Conservation (phyloP, 2,888 invertebrate genomes). For the Lamellibrachia columna region DNA sequence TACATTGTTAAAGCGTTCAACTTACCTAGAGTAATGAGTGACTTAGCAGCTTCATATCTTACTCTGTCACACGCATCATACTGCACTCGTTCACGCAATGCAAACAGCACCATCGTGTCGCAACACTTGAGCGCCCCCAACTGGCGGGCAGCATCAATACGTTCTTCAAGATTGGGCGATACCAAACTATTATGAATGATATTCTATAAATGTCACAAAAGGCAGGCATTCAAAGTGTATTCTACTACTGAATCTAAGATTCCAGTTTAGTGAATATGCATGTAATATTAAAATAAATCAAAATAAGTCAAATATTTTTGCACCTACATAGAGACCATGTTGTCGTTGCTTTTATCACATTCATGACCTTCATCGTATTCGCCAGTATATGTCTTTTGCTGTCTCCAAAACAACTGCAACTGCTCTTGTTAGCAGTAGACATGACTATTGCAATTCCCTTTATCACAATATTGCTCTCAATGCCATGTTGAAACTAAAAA, state of each 20-base stretch:
- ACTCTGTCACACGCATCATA: conserved; percentile 55
- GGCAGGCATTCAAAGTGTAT: background rate
- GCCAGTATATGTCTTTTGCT: no score
- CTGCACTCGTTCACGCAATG: conserved; percentile 54
- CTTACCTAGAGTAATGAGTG: conserved; percentile 61
- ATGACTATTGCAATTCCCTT: no score
- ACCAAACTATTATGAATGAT: conserved; percentile 56
- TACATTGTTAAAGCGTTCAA: background rate
- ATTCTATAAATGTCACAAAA: conserved; percentile 45
- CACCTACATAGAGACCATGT: background rate
- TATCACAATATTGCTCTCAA: no score
- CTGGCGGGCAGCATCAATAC: conserved; percentile 60
- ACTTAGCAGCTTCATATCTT: conserved; percentile 60
- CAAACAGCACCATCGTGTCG: conserved; percentile 61
- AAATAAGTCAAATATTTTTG: background rate
- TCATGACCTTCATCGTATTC: no score
- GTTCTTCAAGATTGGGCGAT: conserved; percentile 54
- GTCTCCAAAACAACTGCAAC: no score
- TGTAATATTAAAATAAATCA: background rate
- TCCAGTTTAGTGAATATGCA: background rate
- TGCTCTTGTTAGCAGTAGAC: no score
- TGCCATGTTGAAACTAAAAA: no score
- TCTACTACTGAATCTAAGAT: conserved; percentile 13
- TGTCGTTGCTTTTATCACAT: no score
- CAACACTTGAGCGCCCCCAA: conserved; percentile 57